Base-by-base conservation (phyloP, 2,888 invertebrate genomes). In the Melinopterus prodromus region DNA sequence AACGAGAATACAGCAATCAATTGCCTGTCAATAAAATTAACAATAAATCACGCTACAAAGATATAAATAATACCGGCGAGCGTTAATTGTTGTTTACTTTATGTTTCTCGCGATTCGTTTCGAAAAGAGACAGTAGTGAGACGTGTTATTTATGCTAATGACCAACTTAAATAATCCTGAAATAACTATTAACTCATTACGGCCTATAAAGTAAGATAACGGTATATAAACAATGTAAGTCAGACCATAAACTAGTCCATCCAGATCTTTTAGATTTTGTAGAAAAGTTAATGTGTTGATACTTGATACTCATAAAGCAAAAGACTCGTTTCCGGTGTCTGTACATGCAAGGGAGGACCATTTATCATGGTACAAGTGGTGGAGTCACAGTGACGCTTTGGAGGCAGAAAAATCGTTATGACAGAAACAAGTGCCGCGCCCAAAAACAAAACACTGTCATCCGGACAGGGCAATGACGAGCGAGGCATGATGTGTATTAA, bases 371-470 rank as follows among this genome's bases (percentile, higher is more conserved):
- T 53, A 7, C 9, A 53, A 53, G 53, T 53, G 53, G 53, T 53
- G 53, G 53, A 53, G 53, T 26, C 26, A 26, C 26, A 53, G 53
- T 53, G 53, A 53, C 2, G 53, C 53, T 9, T 53, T 53, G 53
- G 53, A 53, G 53, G 53, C 53, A 82, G 81, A 82, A 83, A 85
- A 86, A 83, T 83, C 83, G 85, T 85, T 86, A 86, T 85, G 86
- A 86, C 85, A 86, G 86, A 86, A 86, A 86, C 87, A 86, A 86
- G 84, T 84, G 86, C 87, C 88, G 87, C 88, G 86, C 88, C 88
- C 86, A 86, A 84, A 74, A 86, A 87, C 86, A 85, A 87, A 87
- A 87, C 87, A 86, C 86, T 86, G 87, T 87, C 87, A 86, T 87
- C 86, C 86, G 86, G 86, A 87, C 86, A 85, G 86, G 77, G 85